Evolutionary conservation across 1,140 invertebrate genomes (phyloP).

Genomic region (Colletes gigas): DNA sequence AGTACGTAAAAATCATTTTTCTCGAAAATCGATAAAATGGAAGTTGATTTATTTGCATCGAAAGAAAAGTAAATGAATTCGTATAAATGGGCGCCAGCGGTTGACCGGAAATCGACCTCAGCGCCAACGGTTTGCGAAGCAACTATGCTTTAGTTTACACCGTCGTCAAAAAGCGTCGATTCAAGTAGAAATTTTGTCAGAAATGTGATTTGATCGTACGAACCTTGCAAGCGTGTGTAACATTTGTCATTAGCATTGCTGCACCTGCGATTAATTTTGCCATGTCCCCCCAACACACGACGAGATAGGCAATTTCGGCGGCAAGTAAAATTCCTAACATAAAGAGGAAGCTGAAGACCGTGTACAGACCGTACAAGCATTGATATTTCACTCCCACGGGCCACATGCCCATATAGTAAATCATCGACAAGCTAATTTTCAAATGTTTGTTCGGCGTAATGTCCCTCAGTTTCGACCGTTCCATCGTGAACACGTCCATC

Average conservation of each 20-base stretch:
- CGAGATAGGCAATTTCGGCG: slow-evolving; percentile 58
- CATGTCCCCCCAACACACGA: slow-evolving; percentile 57
- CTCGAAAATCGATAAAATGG: too few species aligned
- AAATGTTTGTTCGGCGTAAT: slow-evolving; percentile 65
- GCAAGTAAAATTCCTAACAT: slow-evolving; percentile 56
- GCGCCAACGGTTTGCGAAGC: slow-evolving; percentile 96
- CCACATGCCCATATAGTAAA: slow-evolving; percentile 69
- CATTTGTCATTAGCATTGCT: slow-evolving; percentile 68
- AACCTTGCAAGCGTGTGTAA: slow-evolving; percentile 66
- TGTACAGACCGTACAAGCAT: slow-evolving; percentile 57
- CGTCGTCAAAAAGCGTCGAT: too few species aligned
- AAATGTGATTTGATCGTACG: not conserved
- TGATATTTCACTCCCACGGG: slow-evolving; percentile 37
- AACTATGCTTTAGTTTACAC: slow-evolving; percentile 89
- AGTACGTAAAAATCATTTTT: not conserved
- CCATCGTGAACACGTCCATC: not conserved
- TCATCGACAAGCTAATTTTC: slow-evolving; percentile 54
- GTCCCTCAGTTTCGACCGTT: slow-evolving; percentile 5
- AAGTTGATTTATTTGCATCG: too few species aligned
- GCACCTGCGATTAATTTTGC: slow-evolving; percentile 52
- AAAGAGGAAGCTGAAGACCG: slow-evolving; percentile 50
- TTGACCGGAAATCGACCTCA: slow-evolving; percentile 97
- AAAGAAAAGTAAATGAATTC: not conserved
- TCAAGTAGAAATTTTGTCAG: not conserved
- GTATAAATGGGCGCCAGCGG: slow-evolving; percentile 80